Conservation (phyloP, 2,888 invertebrate genomes). For the Erebia palarica region DNA sequence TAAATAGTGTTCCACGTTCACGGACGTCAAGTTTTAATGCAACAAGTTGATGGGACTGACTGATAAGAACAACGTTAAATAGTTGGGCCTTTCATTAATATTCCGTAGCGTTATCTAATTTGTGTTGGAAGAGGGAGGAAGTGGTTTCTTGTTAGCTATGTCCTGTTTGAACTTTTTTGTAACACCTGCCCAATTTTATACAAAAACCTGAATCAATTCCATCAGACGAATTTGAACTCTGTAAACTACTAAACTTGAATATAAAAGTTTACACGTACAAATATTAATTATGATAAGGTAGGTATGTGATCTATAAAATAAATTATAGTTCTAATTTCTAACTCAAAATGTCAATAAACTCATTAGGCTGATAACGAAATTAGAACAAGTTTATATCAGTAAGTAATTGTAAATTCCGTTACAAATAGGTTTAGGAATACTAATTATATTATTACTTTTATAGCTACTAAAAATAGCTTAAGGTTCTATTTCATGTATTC, state of each 20-base stretch:
- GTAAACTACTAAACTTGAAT: not conserved
- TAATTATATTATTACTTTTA: not conserved
- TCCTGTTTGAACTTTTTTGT: conserved; percentile 59
- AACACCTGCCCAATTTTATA: conserved; percentile 44
- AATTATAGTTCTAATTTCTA: not conserved
- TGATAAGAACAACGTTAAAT: conserved; percentile 42
- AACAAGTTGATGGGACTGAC: conserved; percentile 41
- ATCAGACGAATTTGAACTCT: not conserved
- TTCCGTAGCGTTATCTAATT: conserved; percentile 68
- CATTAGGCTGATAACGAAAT: conserved; percentile 13
- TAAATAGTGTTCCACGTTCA: conserved; percentile 2
- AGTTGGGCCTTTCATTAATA: conserved; percentile 63
- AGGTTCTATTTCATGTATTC: not conserved
- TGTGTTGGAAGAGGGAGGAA: conserved; percentile 72
- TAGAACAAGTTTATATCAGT: conserved; percentile 14
- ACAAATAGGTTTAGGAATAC: not conserved
- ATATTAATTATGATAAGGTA: no score
- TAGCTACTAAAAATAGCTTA: not conserved
- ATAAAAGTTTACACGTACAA: not conserved
- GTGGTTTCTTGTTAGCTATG: conserved; percentile 60
- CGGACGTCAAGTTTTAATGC: conserved; percentile 25
- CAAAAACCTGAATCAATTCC: not conserved
- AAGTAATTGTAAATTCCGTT: not conserved
- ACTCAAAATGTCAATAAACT: conserved; percentile 8
- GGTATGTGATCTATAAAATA: no score